Conservation (phyloP, 2,113 vertebrate genomes). For the Progne subis region DNA sequence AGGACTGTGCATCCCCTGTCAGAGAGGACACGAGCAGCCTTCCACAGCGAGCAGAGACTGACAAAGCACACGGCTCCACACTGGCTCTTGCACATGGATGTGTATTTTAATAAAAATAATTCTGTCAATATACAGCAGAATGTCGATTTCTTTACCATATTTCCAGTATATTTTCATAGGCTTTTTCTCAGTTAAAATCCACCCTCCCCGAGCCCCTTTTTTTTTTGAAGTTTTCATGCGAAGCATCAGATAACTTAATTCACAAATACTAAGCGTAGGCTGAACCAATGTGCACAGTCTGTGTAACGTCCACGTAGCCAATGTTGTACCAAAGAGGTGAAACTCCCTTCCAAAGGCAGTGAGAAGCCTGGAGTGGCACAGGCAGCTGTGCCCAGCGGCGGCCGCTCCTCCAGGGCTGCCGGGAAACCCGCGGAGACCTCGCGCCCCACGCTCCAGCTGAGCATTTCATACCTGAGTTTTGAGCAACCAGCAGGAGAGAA, state of each 20-base stretch:
- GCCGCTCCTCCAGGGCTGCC: neutral
- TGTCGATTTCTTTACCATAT: conserved; percentile 83
- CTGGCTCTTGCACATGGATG: conserved; percentile 84
- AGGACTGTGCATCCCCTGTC: neutral
- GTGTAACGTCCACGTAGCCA: conserved; percentile 65
- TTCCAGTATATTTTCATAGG: conserved; percentile 89
- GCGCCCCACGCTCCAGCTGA: conserved; percentile 58
- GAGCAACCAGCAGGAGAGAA: conserved; percentile 67
- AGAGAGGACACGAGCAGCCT: neutral
- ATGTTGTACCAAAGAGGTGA: conserved; percentile 47
- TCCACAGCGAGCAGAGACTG: neutral
- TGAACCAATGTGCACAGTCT: conserved; percentile 84
- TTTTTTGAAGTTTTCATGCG: conserved; percentile 86
- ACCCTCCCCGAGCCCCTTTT: conserved; percentile 38
- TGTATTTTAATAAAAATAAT: conserved; percentile 99
- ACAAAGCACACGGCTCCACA: conserved; percentile 37
- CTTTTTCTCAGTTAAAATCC: conserved; percentile 83
- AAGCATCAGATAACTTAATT: conserved; percentile 88
- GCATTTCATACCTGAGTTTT: conserved; percentile 82
- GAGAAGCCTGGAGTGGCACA: conserved; percentile 12
- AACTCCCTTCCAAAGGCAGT: neutral
- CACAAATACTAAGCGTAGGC: conserved; percentile 89
- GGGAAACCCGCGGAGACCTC: conserved; percentile 38
- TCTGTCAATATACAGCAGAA: conserved; percentile 99
- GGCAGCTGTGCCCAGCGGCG: neutral